A percentile compares a stretch with the other conserved stretches of the same genome.
These are phyloP conservation scores for Diogma glabrata DNA, from an alignment of 2,888 invertebrate genomes.

Conservation along the genomic window DNA sequence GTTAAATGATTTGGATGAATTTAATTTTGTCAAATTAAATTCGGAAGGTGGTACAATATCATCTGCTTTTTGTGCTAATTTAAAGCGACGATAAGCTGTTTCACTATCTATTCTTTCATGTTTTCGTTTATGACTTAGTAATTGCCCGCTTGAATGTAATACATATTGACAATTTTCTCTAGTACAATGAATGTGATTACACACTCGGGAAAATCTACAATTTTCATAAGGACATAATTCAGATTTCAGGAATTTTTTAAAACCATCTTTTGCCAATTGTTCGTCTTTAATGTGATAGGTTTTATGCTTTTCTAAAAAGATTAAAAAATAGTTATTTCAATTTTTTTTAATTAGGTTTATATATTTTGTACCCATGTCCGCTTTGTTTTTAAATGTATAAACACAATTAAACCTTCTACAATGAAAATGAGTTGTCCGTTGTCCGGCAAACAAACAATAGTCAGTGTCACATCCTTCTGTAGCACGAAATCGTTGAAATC, in stretches of 20 bases:
- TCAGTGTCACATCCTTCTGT: conserved; percentile 91
- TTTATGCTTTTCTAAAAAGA: conserved; percentile 84
- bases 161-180: conserved; percentile 91
- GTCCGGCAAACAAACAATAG: conserved; percentile 85
- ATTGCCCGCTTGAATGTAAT: conserved; percentile 89
- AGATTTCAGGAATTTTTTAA: conserved; percentile 97
- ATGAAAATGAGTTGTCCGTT: conserved; percentile 95
- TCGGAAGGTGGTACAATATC: not conserved
- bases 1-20: not conserved
- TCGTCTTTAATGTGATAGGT: conserved; percentile 97
- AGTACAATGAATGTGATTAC: conserved; percentile 98
- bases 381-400: conserved; percentile 97
- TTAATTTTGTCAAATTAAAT: too few relatives aligned
- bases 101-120: conserved; percentile 93
- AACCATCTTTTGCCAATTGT: conserved; percentile 87
- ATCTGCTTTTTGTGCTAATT: conserved; percentile 18
- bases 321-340: conserved; percentile 22
- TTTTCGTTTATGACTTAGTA: conserved; percentile 94
- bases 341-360: not conserved
- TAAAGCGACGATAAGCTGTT: conserved; percentile 35
- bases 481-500: conserved; percentile 89
- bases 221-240: conserved; percentile 84
- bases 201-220: conserved; percentile 87
- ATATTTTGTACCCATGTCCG: conserved; percentile 85
- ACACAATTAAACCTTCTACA: conserved; percentile 83